phyloP scores from a whole-genome alignment of 2,797 vertebrate genomes.

The Hydrophis major region DNA sequence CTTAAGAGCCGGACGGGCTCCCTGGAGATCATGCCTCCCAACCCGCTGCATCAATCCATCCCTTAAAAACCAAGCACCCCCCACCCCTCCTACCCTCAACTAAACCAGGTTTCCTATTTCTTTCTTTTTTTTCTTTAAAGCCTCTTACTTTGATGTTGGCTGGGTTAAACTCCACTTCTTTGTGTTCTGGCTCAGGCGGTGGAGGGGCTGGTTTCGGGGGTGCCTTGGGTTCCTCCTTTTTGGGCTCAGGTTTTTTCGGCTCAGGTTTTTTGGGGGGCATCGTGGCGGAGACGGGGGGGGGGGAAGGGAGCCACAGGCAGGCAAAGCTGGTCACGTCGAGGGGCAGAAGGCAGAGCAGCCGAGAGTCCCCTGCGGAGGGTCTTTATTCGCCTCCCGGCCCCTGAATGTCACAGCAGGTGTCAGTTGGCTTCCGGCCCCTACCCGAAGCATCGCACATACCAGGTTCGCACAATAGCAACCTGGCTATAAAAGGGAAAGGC shows the following conservation, averaged over 20 bases:
- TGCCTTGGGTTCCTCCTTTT: constrained; percentile 88
- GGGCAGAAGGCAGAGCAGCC: not conserved
- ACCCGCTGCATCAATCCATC: not conserved
- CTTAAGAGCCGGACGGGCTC: not conserved
- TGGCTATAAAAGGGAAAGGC: constrained; percentile 89
- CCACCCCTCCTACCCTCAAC: accelerated
- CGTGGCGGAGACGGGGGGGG: not conserved
- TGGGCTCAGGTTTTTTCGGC: constrained; percentile 87
- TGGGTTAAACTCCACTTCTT: constrained; percentile 86
- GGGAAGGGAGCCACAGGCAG: not conserved
- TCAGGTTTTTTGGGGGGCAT: constrained; percentile 92
- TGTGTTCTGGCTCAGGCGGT: constrained; percentile 81
- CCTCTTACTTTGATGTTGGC: constrained; percentile 82
- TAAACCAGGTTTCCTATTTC: accelerated
- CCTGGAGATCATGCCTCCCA: not conserved
- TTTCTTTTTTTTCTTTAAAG: not conserved
- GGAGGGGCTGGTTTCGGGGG: constrained; percentile 79
- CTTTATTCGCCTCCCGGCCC: constrained; percentile 56
- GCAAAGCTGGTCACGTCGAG: constrained; percentile 7
- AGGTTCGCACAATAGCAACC: constrained; percentile 73
- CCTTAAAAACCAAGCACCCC: not conserved
- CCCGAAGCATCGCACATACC: constrained; percentile 37
- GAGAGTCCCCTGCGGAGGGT: not conserved
- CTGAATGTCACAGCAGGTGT: constrained; percentile 51
- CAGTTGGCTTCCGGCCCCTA: constrained; percentile 57